Conservation (phyloP, 2,888 invertebrate species). For the Eurois occulta region DNA sequence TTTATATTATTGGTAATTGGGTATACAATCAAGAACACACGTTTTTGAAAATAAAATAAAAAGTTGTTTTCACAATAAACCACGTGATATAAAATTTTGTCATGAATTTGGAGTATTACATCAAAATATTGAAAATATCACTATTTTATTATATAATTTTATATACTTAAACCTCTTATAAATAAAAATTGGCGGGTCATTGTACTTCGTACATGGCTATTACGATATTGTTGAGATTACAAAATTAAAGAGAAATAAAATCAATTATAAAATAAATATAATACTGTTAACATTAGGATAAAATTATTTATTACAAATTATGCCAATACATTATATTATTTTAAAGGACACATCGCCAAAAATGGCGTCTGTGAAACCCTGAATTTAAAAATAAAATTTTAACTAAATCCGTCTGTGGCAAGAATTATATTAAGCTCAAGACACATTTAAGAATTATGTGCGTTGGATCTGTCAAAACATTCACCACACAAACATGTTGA, state of each 20-base stretch:
- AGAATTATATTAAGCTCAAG: constrained; percentile 26
- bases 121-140: constrained; percentile 54
- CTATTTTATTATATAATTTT: constrained; percentile 26
- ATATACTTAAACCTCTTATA: constrained; percentile 46
- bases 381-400: constrained; percentile 1
- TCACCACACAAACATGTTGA: neutral
- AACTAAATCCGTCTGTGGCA: constrained; percentile 36
- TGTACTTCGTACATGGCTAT: constrained; percentile 65
- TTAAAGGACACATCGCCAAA: constrained; percentile 4
- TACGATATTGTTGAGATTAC: constrained; percentile 17
- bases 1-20: constrained; percentile 11
- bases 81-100: constrained; percentile 37
- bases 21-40: constrained; percentile 16
- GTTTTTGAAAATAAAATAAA: neutral
- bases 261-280: constrained; percentile 51
- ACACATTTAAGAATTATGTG: neutral
- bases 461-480: neutral
- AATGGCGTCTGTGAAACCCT: neutral
- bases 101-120: constrained; percentile 58
- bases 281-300: constrained; percentile 51
- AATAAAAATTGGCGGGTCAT: constrained; percentile 68
- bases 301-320: constrained; percentile 27
- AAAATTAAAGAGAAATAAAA: constrained; percentile 33
- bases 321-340: constrained; percentile 11
- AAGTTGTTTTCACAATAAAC: constrained; percentile 7